Evolutionary conservation across 2,113 vertebrate genomes (phyloP).

Genomic region (Rhipidura dahli): DNA sequence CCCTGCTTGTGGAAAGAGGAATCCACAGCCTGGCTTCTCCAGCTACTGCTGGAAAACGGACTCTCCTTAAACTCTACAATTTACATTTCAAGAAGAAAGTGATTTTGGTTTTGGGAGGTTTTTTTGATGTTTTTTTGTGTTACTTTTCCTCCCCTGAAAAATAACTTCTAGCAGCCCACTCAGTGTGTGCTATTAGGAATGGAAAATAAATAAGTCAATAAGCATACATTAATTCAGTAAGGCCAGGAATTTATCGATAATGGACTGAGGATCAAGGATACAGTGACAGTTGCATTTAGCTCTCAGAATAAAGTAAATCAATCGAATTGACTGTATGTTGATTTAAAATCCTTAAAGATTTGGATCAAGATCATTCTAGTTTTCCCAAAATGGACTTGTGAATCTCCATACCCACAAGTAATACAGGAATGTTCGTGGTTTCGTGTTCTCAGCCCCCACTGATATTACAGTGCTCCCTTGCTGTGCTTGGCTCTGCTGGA

Average conservation of each 20-base stretch:
- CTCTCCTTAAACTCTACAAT: background rate
- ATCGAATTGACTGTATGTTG: conserved; percentile 15
- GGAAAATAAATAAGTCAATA: background rate
- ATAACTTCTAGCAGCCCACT: background rate
- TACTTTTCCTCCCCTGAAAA: background rate
- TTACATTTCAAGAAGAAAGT: background rate
- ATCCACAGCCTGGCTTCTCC: background rate
- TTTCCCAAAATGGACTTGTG: background rate
- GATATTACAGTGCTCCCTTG: background rate
- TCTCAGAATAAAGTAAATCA: conserved; percentile 14
- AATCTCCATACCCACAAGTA: background rate
- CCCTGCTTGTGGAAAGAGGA: background rate
- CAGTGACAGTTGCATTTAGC: conserved; percentile 24
- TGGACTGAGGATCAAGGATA: background rate
- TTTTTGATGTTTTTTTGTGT: background rate
- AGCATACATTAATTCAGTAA: conserved; percentile 12
- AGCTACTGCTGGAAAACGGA: background rate
- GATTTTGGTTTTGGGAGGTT: too few relatives aligned
- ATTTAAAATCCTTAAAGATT: conserved; percentile 45
- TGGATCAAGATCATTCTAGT: background rate
- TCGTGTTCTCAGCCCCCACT: background rate
- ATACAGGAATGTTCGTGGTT: background rate
- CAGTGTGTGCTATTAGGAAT: background rate
- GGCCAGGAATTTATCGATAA: background rate
- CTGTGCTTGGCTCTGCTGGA: background rate